phyloP scores from a whole-genome alignment of 2,888 invertebrate species.

The Dichetophora obliterata region DNA sequence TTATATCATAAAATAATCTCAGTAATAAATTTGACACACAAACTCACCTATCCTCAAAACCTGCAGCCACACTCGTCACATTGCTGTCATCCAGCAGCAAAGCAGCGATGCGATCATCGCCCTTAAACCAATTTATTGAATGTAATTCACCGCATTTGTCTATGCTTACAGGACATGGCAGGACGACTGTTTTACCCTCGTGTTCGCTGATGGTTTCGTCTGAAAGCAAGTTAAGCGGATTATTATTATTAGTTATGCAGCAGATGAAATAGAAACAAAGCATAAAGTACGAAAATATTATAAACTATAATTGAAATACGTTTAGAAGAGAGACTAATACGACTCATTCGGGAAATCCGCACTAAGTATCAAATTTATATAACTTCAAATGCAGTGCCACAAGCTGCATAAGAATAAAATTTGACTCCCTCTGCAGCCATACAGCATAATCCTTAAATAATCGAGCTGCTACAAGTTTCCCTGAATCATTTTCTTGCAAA shows the following conservation, averaged over 20 bases:
- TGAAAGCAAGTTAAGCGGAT: constrained; percentile 50
- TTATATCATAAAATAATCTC: too few relatives aligned
- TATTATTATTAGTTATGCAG: too few relatives aligned
- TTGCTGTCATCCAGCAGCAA: constrained; percentile 68
- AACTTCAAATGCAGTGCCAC: neutral
- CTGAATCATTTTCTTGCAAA: constrained; percentile 21
- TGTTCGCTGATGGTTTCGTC: constrained; percentile 66
- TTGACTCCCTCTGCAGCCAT: neutral
- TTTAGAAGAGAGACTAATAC: neutral
- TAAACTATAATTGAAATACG: neutral
- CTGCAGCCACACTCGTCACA: constrained; percentile 66
- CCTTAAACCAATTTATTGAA: constrained; percentile 85
- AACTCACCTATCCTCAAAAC: constrained; percentile 66
- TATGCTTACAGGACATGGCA: constrained; percentile 79
- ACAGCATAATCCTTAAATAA: constrained; percentile 9
- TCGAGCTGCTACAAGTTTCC: constrained; percentile 14
- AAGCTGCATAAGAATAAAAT: neutral
- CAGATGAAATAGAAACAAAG: neutral
- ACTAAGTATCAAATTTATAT: too few relatives aligned
- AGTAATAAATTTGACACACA: neutral
- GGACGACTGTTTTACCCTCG: constrained; percentile 71
- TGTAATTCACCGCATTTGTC: constrained; percentile 80
- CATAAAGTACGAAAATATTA: neutral
- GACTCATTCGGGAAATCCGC: too few relatives aligned
- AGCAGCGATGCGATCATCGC: constrained; percentile 70